Evolutionary conservation across 2,113 vertebrate genomes (phyloP).

Genomic region (human): DNA sequence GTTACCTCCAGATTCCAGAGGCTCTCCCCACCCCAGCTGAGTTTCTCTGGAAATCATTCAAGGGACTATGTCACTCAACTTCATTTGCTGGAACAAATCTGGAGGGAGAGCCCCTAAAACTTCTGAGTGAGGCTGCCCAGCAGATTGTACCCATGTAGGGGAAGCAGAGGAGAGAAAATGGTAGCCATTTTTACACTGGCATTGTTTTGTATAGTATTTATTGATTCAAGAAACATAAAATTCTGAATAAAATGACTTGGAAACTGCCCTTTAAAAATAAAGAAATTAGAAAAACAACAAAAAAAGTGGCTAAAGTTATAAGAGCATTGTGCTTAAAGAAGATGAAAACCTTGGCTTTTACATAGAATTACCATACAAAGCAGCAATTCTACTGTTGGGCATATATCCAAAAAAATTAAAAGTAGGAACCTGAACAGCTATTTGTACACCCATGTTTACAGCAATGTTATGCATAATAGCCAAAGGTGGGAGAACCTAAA

Average conservation of each 20-base stretch:
- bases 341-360: not conserved
- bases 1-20: not conserved
- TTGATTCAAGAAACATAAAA: constrained; percentile 80
- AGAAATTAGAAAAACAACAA: not conserved
- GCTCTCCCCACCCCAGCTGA: constrained; percentile 30
- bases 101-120: constrained; percentile 12
- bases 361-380: not conserved
- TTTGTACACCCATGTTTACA: not conserved
- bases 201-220: constrained; percentile 84
- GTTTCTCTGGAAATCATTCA: not conserved
- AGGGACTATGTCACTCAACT: not conserved
- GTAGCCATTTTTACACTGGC: constrained; percentile 82
- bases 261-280: constrained; percentile 66
- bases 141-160: constrained; percentile 49
- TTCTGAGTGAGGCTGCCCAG: not conserved
- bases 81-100: constrained; percentile 74
- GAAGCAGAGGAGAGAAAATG: constrained; percentile 68
- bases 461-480: not conserved
- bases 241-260: constrained; percentile 81
- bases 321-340: not conserved
- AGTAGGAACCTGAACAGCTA: not conserved
- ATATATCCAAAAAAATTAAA: not conserved
- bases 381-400: not conserved
- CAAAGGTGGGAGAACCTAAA: not conserved
- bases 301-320: not conserved